Conservation (phyloP, 2,797 vertebrate genomes). For the Myripristis jacobus region DNA sequence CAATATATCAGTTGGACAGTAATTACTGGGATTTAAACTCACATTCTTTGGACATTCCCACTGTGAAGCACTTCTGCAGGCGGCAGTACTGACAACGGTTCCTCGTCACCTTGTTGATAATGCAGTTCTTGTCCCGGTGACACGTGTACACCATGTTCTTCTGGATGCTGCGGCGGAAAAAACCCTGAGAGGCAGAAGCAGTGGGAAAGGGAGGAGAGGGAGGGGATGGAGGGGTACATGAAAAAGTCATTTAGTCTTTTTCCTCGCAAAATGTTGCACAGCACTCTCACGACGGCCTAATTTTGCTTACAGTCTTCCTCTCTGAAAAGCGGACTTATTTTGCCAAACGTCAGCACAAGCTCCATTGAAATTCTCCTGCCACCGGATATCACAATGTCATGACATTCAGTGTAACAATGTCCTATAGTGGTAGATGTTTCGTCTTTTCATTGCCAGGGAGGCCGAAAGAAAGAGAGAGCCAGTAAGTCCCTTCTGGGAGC, state of each 20-base stretch:
- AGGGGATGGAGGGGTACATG: slow-evolving; percentile 4
- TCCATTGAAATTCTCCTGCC: slow-evolving; percentile 34
- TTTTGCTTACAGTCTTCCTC: slow-evolving; percentile 45
- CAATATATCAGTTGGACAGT: too few species aligned
- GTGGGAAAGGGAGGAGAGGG: not conserved
- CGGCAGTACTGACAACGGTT: slow-evolving; percentile 98
- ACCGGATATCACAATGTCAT: slow-evolving; percentile 37
- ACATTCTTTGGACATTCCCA: slow-evolving; percentile 99
- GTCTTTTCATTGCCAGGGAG: slow-evolving; percentile 41
- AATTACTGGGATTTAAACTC: slow-evolving; percentile 77
- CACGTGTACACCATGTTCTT: slow-evolving; percentile 99
- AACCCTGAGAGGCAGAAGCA: slow-evolving; percentile 85
- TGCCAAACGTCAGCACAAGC: slow-evolving; percentile 34
- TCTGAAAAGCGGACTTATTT: slow-evolving; percentile 15
- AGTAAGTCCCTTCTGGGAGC: slow-evolving; percentile 51
- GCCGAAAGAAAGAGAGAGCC: slow-evolving; percentile 18
- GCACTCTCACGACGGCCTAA: slow-evolving; percentile 35
- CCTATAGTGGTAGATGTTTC: slow-evolving; percentile 23
- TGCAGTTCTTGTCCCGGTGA: slow-evolving; percentile 98
- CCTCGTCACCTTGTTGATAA: slow-evolving; percentile 98
- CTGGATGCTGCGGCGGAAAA: slow-evolving; percentile 97
- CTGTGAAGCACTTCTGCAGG: slow-evolving; percentile 96
- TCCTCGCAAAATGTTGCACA: not conserved
- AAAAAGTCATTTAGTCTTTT: slow-evolving; percentile 10
- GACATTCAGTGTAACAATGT: slow-evolving; percentile 33